Conservation (phyloP, 2,888 invertebrate species). For the Morpho achilles region DNA sequence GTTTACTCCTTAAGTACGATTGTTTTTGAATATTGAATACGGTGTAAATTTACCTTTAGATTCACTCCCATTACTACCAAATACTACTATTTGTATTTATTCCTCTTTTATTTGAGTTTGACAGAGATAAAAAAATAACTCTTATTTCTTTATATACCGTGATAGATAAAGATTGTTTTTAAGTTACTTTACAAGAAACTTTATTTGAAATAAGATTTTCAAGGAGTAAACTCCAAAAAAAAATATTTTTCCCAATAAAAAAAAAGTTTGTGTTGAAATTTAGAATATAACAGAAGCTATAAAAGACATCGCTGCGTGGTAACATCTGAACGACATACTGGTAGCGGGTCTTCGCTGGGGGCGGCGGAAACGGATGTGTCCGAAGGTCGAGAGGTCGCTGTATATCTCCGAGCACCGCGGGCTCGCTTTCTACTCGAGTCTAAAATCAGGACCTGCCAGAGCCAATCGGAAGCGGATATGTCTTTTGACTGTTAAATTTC, state of each 20-base stretch:
- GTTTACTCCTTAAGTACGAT: constrained; percentile 1
- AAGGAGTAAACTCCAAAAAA: too few species aligned
- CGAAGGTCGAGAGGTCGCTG: constrained; percentile 69
- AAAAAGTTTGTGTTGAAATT: constrained; percentile 4
- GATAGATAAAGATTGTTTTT: too few species aligned
- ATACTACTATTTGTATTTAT: too few species aligned
- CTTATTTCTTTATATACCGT: too few species aligned
- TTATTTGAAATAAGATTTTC: too few species aligned
- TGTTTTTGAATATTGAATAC: too few species aligned
- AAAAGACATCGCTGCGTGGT: constrained; percentile 58
- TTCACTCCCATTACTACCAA: too few species aligned
- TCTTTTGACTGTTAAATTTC: neutral
- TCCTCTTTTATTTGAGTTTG: too few species aligned
- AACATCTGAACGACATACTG: constrained; percentile 66
- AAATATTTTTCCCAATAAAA: neutral
- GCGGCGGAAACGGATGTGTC: constrained; percentile 73
- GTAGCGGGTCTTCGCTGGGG: constrained; percentile 72
- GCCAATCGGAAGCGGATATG: constrained; percentile 50
- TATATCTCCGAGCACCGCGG: constrained; percentile 64
- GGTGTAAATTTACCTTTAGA: too few species aligned
- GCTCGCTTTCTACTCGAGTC: constrained; percentile 72
- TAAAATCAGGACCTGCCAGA: constrained; percentile 76
- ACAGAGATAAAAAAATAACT: too few species aligned
- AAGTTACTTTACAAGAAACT: too few species aligned
- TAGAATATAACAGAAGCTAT: neutral